These are phyloP conservation scores for Cyclina sinensis DNA, from an alignment of 1,140 invertebrate genomes.

Conservation along the genomic window DNA sequence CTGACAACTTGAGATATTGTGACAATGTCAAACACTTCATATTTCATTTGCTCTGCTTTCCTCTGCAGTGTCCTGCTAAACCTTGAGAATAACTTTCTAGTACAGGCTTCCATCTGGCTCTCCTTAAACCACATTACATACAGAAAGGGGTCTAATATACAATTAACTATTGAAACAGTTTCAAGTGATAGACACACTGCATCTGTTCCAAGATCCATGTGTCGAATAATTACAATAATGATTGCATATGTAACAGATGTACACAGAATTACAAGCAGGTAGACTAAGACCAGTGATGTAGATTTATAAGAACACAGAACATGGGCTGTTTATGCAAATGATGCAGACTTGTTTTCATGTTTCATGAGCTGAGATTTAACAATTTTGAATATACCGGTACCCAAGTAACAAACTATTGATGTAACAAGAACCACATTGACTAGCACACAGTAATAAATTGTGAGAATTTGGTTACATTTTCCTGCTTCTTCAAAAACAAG, in stretches of 20 bases:
- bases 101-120: neutral
- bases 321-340: neutral
- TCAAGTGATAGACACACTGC: neutral
- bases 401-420: neutral
- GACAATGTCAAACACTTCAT: constrained; percentile 27
- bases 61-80: neutral
- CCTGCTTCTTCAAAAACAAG: neutral
- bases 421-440: neutral
- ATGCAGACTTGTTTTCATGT: neutral
- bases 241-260: constrained; percentile 19
- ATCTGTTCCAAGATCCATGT: neutral
- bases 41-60: constrained; percentile 15
- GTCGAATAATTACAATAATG: neutral
- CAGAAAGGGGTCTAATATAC: constrained; percentile 47
- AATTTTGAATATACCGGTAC: constrained; percentile 26
- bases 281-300: constrained; percentile 39
- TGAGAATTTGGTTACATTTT: constrained; percentile 39
- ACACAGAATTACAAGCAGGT: neutral
- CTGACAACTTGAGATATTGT: neutral
- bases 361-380: neutral
- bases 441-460: constrained; percentile 10
- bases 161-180: constrained; percentile 4
- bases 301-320: constrained; percentile 8
- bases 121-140: constrained; percentile 60
- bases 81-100: neutral